phyloP scores from a whole-genome alignment of 2,888 invertebrate species.

The Dynastes hyllus region DNA sequence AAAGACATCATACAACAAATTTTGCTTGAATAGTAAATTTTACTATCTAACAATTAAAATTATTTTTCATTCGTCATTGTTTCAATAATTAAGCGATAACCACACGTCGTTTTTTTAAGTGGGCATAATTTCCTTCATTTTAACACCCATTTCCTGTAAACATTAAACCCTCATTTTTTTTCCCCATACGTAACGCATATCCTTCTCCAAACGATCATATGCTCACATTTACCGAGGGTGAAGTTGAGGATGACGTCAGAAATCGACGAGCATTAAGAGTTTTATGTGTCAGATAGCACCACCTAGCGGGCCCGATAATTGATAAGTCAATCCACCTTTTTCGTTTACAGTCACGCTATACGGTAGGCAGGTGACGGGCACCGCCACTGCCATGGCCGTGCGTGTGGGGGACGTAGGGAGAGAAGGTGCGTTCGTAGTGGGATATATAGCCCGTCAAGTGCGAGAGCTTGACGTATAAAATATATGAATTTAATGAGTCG shows the following conservation, averaged over 20 bases:
- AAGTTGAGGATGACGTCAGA: slow-evolving; percentile 26
- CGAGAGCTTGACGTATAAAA: slow-evolving; percentile 22
- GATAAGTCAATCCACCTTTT: slow-evolving; percentile 48
- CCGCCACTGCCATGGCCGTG: neutral
- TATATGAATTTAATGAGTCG: slow-evolving; percentile 45
- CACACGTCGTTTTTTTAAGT: too few relatives aligned
- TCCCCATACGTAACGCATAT: neutral
- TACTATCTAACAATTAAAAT: too few relatives aligned
- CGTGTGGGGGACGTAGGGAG: neutral
- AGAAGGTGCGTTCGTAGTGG: neutral
- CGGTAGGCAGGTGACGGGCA: neutral
- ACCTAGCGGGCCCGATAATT: slow-evolving; percentile 25
- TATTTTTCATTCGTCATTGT: too few relatives aligned
- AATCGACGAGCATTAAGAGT: slow-evolving; percentile 15
- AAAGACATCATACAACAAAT: too few relatives aligned
- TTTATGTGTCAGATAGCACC: slow-evolving; percentile 33
- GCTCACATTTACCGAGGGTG: too few relatives aligned
- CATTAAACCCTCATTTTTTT: neutral
- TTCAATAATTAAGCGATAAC: too few relatives aligned
- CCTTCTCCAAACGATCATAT: too few relatives aligned
- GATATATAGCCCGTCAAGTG: neutral
- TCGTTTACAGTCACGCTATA: slow-evolving; percentile 39
- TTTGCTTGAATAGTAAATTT: too few relatives aligned
- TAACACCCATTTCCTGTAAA: slow-evolving; percentile 24
- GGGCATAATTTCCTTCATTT: slow-evolving; percentile 17